Evolutionary conservation across 2,113 vertebrate genomes (phyloP), one percentile per base, ranked within the genome.

Genomic region (Cephalopholis sonnerati): DNA sequence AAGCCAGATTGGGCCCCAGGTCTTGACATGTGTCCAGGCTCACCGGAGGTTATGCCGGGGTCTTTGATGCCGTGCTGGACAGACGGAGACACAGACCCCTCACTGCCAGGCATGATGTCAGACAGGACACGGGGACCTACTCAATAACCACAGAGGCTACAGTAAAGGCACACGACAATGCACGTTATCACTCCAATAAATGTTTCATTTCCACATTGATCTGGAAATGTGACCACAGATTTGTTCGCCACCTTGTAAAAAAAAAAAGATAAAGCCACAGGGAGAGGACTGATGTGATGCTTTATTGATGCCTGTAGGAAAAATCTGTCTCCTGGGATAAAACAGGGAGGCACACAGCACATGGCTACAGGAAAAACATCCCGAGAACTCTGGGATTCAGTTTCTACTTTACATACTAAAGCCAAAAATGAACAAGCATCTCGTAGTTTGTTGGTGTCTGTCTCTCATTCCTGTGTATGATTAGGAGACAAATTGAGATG

Each of bases 1-100:
- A 50, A 63, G 69, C 64, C 68, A 50, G n/a, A 20, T 24, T 5
- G 50, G 7, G 50, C 41, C 27, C 17, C 58, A 24, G 58, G 61
- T 67, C 39, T 84, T 85, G 77, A 76, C 74, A 59, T 62, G 16
- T 67, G 80, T 81, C 64, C 78, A 81, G 73, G 63, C 83, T 78
- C 54, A 53, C 61, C 58, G 69, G 71, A 79, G 83, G 61, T 87
- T 74, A 17, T 29, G 46, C 16, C 13, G 20, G 54, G 48, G n/a
- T 83, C 68, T 73, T 87, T 82, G 71, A 87, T 78, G 70, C 76
- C 67, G 3, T 1, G n/a, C 41, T 11, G 10, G 65, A 74, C 81
- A 82, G 78, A 82, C 54, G 5, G 78, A 44, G 51, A 55, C 36
- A 64, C 13, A 48, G 68, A 73, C 25, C n/a, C 24, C 41, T 63